Evolutionary conservation across 1,140 invertebrate genomes (phyloP).

Genomic region (Nylanderia fulva): DNA sequence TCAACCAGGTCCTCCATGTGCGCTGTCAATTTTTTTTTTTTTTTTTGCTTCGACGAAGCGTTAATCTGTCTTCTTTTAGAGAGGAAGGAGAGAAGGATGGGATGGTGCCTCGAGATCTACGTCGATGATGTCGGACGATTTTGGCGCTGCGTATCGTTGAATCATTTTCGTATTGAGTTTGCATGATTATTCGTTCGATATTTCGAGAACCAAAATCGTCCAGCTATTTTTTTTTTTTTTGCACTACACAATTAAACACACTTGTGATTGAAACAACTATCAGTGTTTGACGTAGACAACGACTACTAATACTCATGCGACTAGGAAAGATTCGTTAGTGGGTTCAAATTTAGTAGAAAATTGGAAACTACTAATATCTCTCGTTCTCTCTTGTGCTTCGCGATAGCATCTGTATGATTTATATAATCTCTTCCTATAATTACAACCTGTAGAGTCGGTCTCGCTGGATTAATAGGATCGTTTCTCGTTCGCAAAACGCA

Average conservation of each 20-base stretch:
- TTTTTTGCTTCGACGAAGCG: conserved; percentile 61
- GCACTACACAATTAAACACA: conserved; percentile 56
- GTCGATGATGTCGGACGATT: conserved; percentile 45
- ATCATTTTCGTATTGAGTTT: not conserved
- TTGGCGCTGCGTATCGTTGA: not conserved
- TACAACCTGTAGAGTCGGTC: conserved; percentile 16
- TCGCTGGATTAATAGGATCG: not conserved
- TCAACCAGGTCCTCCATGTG: conserved; percentile 83
- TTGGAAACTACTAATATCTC: conserved; percentile 43
- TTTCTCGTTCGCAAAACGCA: conserved; percentile 24
- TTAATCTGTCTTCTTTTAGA: conserved; percentile 59
- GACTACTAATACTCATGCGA: conserved; percentile 68
- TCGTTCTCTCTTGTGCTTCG: conserved; percentile 9
- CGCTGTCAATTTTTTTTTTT: conserved; percentile 61
- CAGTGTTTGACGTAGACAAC: conserved; percentile 62
- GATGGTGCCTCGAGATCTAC: conserved; percentile 62
- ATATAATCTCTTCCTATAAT: conserved; percentile 25
- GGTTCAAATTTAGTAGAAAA: conserved; percentile 73
- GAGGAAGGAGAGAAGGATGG: conserved; percentile 62
- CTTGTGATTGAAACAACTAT: conserved; percentile 44
- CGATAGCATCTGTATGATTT: conserved; percentile 37
- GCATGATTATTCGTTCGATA: not conserved
- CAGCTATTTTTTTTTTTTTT: not conserved
- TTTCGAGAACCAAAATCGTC: conserved; percentile 32
- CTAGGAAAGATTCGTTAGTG: conserved; percentile 61